These are phyloP conservation scores for Platycheirus albimanus DNA, from an alignment of 2,888 invertebrate species.

Conservation along the genomic window DNA sequence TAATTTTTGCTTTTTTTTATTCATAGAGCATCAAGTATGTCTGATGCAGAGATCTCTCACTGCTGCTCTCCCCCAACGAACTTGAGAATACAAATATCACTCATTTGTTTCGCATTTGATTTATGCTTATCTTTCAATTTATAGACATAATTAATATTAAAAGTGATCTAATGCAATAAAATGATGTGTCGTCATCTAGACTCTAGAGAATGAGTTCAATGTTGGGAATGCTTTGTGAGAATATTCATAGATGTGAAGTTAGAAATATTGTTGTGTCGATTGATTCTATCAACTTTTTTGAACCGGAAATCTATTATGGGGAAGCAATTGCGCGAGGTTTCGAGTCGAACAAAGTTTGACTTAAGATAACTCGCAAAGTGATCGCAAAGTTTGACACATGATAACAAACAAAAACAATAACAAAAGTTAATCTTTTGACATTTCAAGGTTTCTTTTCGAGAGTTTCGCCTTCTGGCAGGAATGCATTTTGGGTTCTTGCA, in stretches of 20 bases:
- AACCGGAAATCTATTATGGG: no score
- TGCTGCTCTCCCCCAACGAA: background rate
- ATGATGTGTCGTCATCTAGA: constrained; percentile 9
- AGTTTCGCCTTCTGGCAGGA: no score
- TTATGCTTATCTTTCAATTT: constrained; percentile 12
- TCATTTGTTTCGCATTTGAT: constrained; percentile 4
- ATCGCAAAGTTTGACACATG: no score
- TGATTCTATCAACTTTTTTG: no score
- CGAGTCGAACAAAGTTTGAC: no score
- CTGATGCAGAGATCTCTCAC: background rate
- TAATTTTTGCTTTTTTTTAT: constrained; percentile 3
- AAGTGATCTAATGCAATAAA: constrained; percentile 12
- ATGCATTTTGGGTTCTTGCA: no score
- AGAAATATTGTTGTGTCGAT: no score
- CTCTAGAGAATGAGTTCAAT: background rate
- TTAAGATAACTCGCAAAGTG: no score
- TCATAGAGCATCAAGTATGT: constrained; percentile 10
- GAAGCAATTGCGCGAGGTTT: no score
- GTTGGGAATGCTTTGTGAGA: background rate
- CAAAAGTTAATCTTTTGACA: no score
- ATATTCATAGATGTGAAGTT: background rate
- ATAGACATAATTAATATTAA: constrained; percentile 12
- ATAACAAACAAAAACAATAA: no score
- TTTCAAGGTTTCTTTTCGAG: no score
- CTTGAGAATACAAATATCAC: background rate